A percentile compares a stretch with the other conserved stretches of the same genome.
Evolutionary conservation across 2,797 vertebrate genomes (phyloP).

Genomic region (Phalanger gymnotis): DNA sequence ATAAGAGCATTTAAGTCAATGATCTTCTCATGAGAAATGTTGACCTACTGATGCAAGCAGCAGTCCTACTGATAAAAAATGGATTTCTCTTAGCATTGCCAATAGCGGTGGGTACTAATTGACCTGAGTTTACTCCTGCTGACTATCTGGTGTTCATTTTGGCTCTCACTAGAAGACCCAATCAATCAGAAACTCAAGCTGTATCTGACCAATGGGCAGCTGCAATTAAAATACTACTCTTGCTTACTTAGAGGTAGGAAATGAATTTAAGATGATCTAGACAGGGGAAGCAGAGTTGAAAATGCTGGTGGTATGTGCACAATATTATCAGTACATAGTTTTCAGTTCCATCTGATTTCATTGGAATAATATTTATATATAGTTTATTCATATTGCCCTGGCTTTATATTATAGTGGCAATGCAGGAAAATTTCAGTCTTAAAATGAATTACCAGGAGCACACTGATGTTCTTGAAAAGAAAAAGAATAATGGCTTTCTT

Average conservation of each 20-base stretch:
- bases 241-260: slow-evolving; percentile 55
- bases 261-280: slow-evolving; percentile 68
- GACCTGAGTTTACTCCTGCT: slow-evolving; percentile 71
- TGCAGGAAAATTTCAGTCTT: too few relatives aligned
- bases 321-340: slow-evolving; percentile 50
- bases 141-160: slow-evolving; percentile 62
- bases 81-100: slow-evolving; percentile 72
- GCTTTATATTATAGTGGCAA: background rate
- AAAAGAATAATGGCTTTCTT: background rate
- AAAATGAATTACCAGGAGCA: background rate
- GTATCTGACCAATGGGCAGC: slow-evolving; percentile 59
- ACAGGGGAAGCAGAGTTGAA: background rate
- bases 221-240: slow-evolving; percentile 76
- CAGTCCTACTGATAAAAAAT: slow-evolving; percentile 73
- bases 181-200: slow-evolving; percentile 72
- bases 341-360: background rate
- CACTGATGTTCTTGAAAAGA: background rate
- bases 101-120: slow-evolving; percentile 66
- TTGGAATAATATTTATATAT: background rate
- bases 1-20: slow-evolving; percentile 70
- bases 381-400: accelerated
- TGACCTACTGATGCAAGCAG: slow-evolving; percentile 70
- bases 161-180: slow-evolving; percentile 63
- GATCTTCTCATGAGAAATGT: slow-evolving; percentile 68
- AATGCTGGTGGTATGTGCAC: slow-evolving; percentile 8